phyloP scores from a whole-genome alignment of 2,888 invertebrate species.

The Drosophila vallismaia region DNA sequence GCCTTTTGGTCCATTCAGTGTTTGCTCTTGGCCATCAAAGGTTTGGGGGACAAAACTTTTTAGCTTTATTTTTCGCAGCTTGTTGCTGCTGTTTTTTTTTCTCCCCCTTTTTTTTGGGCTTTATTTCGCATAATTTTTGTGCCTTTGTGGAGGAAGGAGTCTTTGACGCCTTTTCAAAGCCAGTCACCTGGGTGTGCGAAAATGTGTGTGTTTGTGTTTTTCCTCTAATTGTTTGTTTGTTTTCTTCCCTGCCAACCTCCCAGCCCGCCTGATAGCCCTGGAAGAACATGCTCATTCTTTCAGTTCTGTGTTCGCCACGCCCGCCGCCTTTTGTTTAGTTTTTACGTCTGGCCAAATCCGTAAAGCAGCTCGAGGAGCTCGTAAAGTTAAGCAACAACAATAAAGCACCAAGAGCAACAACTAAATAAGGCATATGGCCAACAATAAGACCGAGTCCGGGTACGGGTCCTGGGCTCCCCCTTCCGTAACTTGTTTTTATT shows the following conservation, averaged over 20 bases:
- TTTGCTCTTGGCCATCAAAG: slow-evolving; percentile 54
- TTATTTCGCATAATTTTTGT: slow-evolving; percentile 71
- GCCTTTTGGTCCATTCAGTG: slow-evolving; percentile 40
- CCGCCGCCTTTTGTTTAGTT: slow-evolving; percentile 71
- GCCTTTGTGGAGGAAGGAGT: slow-evolving; percentile 48
- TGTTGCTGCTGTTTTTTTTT: slow-evolving; percentile 7
- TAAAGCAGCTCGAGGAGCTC: slow-evolving; percentile 74
- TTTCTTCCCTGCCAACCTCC: slow-evolving; percentile 48
- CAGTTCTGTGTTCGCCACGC: slow-evolving; percentile 45
- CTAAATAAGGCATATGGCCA: slow-evolving; percentile 64
- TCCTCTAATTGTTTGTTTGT: slow-evolving; percentile 75
- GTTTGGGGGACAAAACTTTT: slow-evolving; percentile 38
- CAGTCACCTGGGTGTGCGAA: slow-evolving; percentile 51
- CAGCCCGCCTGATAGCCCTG: background rate
- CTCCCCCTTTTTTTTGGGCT: slow-evolving; percentile 45
- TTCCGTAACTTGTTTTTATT: slow-evolving; percentile 19
- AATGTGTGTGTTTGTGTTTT: slow-evolving; percentile 21
- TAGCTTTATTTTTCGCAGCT: slow-evolving; percentile 23
- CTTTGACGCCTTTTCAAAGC: slow-evolving; percentile 70
- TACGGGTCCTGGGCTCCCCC: slow-evolving; percentile 12
- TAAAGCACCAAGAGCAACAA: slow-evolving; percentile 58
- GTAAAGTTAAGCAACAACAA: slow-evolving; percentile 68
- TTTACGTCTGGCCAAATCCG: slow-evolving; percentile 72
- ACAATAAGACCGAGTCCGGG: slow-evolving; percentile 44
- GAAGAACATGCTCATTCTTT: background rate